Percentiles rank a stretch among this genome's conserved stretches.
These are phyloP conservation scores for Nemurella pictetii DNA, from an alignment of 2,888 invertebrate species.

Conservation along the genomic window DNA sequence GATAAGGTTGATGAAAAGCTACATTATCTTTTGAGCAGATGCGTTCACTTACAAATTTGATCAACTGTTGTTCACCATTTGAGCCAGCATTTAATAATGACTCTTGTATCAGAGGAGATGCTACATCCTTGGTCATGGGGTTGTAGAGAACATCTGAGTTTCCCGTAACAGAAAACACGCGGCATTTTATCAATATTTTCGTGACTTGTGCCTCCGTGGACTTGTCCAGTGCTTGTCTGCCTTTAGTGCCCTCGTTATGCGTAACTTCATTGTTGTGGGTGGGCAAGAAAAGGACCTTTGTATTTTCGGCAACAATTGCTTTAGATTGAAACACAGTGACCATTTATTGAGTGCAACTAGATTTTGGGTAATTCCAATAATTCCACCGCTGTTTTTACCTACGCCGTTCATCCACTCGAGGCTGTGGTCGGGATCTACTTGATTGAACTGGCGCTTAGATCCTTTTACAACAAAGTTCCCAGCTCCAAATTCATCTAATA, in stretches of 20 bases:
- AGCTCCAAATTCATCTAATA: slow-evolving; percentile 21
- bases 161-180: slow-evolving; percentile 2
- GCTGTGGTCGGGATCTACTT: slow-evolving; percentile 29
- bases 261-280: slow-evolving; percentile 2
- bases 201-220: neutral
- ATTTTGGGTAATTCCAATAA: slow-evolving; percentile 21
- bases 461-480: slow-evolving; percentile 31
- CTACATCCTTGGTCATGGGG: slow-evolving; percentile 22
- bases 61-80: slow-evolving; percentile 10
- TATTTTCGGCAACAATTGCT: slow-evolving; percentile 1
- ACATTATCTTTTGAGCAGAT: neutral
- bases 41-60: slow-evolving; percentile 13
- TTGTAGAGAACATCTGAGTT: slow-evolving; percentile 14
- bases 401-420: slow-evolving; percentile 31
- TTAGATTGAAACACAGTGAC: neutral
- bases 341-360: slow-evolving; percentile 3
- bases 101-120: slow-evolving; percentile 23
- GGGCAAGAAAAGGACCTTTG: slow-evolving; percentile 12
- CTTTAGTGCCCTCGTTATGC: slow-evolving; percentile 4
- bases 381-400: slow-evolving; percentile 27
- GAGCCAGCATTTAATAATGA: slow-evolving; percentile 6
- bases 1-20: slow-evolving; percentile 8
- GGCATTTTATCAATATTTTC: slow-evolving; percentile 19
- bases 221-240: slow-evolving; percentile 9
- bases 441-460: slow-evolving; percentile 18